A percentile compares a stretch with the other conserved stretches of the same genome.
Conservation (phyloP, 2,113 vertebrate species). For the Vimba vimba region DNA sequence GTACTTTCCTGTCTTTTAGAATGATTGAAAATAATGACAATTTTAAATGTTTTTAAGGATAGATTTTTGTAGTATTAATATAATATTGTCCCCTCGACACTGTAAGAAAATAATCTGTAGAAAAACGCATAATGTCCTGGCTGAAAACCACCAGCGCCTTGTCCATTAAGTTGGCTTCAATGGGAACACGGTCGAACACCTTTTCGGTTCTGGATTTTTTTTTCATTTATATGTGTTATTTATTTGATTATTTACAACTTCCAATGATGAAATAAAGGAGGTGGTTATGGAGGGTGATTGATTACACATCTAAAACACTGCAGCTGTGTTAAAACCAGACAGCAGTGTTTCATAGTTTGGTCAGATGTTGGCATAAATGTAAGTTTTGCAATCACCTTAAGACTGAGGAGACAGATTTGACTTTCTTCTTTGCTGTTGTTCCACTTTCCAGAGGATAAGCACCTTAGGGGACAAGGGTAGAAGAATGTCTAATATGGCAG, state of each 20-base stretch:
- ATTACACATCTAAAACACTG: neutral
- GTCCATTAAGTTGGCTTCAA: neutral
- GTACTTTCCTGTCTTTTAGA: neutral
- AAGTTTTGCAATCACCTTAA: constrained; percentile 32
- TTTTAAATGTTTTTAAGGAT: neutral
- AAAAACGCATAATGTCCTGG: too few relatives aligned
- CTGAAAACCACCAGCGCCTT: too few relatives aligned
- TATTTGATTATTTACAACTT: neutral
- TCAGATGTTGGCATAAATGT: constrained; percentile 25
- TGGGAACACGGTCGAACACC: too few relatives aligned
- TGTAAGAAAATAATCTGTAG: too few relatives aligned
- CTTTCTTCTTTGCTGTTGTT: constrained; percentile 61
- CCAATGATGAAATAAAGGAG: neutral
- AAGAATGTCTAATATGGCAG: constrained; percentile 68
- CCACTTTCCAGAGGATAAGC: constrained; percentile 67
- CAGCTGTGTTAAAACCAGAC: neutral
- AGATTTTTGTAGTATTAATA: neutral
- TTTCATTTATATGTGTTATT: too few relatives aligned
- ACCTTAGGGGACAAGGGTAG: constrained; percentile 66
- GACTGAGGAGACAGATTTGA: constrained; percentile 47
- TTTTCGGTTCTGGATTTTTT: too few relatives aligned
- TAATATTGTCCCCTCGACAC: neutral
- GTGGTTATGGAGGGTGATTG: neutral
- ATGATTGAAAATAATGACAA: neutral
- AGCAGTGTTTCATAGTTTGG: neutral